Conservation (phyloP, 30 jellyfish, hydroid and myxozoan species). For the Mastigias papua region DNA sequence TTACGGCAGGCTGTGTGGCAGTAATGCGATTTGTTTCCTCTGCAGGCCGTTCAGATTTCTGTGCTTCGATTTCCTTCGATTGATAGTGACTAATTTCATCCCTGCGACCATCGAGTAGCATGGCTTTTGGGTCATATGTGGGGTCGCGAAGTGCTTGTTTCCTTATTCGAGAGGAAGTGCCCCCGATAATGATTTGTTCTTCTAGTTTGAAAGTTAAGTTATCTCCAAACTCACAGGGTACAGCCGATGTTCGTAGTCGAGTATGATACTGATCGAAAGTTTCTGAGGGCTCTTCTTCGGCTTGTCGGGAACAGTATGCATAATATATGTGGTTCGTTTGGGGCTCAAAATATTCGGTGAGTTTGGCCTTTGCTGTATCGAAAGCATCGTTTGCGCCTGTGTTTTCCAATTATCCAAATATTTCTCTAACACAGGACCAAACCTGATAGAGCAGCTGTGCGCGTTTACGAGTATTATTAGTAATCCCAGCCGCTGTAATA, state of each 20-base stretch:
- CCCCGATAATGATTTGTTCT: conserved; percentile 1
- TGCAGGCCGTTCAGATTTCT: neutral
- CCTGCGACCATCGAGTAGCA: conserved; percentile 26
- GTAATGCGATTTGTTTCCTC: neutral
- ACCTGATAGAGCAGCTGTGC: conserved; percentile 16
- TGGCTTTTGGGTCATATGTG: neutral
- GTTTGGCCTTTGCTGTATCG: neutral
- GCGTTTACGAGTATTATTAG: neutral
- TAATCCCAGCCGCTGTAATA: neutral
- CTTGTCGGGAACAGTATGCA: conserved; percentile 12
- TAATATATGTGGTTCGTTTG: conserved; percentile 1
- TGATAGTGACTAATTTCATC: conserved; percentile 6
- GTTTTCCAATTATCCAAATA: conserved; percentile 1
- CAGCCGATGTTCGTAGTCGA: neutral
- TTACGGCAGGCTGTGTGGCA: too few relatives aligned
- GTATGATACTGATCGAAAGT: conserved; percentile 8
- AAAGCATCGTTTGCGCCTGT: conserved; percentile 2
- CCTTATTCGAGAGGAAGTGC: conserved; percentile 17
- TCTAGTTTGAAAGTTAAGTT: conserved; percentile 8
- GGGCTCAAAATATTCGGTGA: conserved; percentile 23
- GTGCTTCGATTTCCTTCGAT: neutral
- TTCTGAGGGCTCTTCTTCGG: neutral
- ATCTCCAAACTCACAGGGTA: conserved; percentile 24
- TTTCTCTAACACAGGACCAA: conserved; percentile 27
- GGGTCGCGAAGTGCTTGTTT: conserved; percentile 17